Base-by-base conservation (phyloP, 2,797 vertebrate species). In the Cynopterus sphinx region DNA sequence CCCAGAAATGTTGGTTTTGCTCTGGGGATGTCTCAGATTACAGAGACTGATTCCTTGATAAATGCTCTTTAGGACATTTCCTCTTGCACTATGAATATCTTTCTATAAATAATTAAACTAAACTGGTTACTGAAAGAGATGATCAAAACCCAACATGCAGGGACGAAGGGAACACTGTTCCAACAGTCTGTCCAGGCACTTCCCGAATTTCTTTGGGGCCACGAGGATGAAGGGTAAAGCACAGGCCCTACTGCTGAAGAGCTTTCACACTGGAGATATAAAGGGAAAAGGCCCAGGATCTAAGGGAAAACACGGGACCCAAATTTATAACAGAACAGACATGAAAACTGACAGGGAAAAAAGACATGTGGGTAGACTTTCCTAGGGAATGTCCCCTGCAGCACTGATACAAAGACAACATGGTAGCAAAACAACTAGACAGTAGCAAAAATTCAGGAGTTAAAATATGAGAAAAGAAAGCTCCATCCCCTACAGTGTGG, bases 31-130 rank as follows among this genome's bases (percentile, higher is more conserved):
- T 95, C 79, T 96, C 93, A 31, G 65, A 90, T 96, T 82, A 95
- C 17, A 9, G 87, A 97, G 90, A 83, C 71, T 4, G 24, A 90
- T 73, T 92, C 61, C 86, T 68, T 90, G 59, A 90, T 89, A 94
- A 96, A 91, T 87, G 78, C 46, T 92, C 86, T 87, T 91, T 39
- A 70, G 74, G 85, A 92, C 65, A 94, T 95, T 96, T 97, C 95
- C 92, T 96, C 91, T 57, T 73, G n/a, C 46, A 63, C 92, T 89
- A 89, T 85, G 94, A 97, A 90, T 81, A 94, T 82, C 83, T 79
- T 95, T 59, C 39, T 77, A 96, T 93, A 92, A 97, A 97, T 95
- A 95, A 97, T 91, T 96, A 95, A 97, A 81, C 87, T 83, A 36
- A 81, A 92, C 91, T 91, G 57, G 70, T 83, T 96, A 84, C 86